Base-by-base conservation (phyloP, 2,113 vertebrate species). In the Tichodroma muraria region DNA sequence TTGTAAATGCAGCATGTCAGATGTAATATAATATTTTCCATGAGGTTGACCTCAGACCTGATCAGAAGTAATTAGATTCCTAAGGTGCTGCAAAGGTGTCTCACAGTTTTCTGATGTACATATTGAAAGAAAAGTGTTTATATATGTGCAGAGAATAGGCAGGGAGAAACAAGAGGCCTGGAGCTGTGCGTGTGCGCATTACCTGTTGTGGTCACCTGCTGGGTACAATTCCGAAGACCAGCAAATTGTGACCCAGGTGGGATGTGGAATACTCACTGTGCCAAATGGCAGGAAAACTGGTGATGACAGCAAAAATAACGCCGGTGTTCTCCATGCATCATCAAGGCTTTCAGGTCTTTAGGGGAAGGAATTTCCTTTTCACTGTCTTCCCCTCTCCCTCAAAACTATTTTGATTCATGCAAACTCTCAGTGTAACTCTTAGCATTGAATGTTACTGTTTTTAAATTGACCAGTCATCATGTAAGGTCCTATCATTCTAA, bases 51-150 rank as follows among this genome's bases (percentile, higher is more conserved):
- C 90, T 96, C 88, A 49, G 83, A 97, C 89, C 93, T 88, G 82
- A 94, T 95, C 93, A 97, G 93, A 95, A 94, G 80, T 97, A 97
- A 97, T 97, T 97, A 96, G 95, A 96, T 96, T 95, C 95, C 56
- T 75, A 68, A 92, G 72, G 72, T 82, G 57, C 69, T 92, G 23
- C 59, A 91, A 85, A 91, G 82, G 66, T 92, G 47, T 69, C 60
- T 83, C 61, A 57, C 1, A 6, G 66, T 81, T 90, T 80, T 85
- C 88, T 93, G 57, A 65, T 94, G 70, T 87, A 65, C 38, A 13
- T 95, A 72, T 47, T 23, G 64, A 80, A 79, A 88, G 64, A 63
- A 71, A 92, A 59, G n/a, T 30, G 42, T n/a, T 38, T 66, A 4
- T 54, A 8, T 54, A 27, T 63, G 60, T 68, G 47, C 60, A n/a